Evolutionary conservation across 2,113 vertebrate species (phyloP).

Genomic region (Geococcyx californianus): DNA sequence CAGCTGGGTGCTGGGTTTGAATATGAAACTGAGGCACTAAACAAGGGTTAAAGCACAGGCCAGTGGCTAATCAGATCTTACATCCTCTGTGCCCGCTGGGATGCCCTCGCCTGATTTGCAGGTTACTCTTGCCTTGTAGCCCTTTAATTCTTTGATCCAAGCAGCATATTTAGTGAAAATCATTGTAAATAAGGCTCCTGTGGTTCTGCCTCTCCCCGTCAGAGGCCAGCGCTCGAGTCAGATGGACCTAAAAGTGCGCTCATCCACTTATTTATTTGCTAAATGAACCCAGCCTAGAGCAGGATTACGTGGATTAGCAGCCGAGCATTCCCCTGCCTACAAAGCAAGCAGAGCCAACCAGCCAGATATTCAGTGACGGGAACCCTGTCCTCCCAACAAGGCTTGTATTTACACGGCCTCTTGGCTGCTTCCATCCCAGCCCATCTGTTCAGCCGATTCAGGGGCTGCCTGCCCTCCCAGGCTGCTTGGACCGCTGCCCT

Average conservation of each 20-base stretch:
- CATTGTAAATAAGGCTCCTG: conserved; percentile 31
- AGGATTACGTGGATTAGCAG: conserved; percentile 56
- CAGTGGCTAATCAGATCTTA: background rate
- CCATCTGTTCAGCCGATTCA: background rate
- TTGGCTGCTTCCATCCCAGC: conserved; percentile 8
- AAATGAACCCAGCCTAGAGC: conserved; percentile 33
- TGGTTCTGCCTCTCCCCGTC: background rate
- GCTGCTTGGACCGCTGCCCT: background rate
- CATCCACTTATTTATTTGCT: conserved; percentile 47
- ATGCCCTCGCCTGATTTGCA: background rate
- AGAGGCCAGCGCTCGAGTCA: conserved; percentile 8
- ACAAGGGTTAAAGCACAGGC: background rate
- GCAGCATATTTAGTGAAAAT: conserved; percentile 20
- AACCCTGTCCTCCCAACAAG: conserved; percentile 20
- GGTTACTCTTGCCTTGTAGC: background rate
- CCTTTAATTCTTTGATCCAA: conserved; percentile 43
- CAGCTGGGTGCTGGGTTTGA: background rate
- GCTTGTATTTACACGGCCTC: conserved; percentile 9
- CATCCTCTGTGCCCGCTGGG: background rate
- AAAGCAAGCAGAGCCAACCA: background rate
- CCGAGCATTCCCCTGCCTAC: conserved; percentile 35
- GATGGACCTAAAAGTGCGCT: conserved; percentile 29
- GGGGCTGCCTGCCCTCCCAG: background rate
- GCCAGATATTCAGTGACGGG: background rate
- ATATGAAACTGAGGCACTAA: background rate